These are phyloP conservation scores for Andrena camellia DNA, from an alignment of 2,888 invertebrate species.

Conservation along the genomic window DNA sequence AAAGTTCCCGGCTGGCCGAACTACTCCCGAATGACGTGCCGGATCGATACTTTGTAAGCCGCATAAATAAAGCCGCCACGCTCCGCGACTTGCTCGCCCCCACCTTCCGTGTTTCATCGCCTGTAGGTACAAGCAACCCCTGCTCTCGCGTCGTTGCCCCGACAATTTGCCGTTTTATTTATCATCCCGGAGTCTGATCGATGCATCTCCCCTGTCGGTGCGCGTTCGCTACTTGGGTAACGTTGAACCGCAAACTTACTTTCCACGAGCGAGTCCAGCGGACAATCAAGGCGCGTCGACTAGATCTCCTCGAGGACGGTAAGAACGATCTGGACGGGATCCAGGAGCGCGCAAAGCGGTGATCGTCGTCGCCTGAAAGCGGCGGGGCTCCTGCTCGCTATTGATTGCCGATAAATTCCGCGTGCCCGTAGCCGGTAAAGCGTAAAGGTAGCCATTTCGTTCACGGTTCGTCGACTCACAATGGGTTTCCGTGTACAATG, in stretches of 20 bases:
- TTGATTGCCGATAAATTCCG: slow-evolving; percentile 81
- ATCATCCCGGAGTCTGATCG: slow-evolving; percentile 1
- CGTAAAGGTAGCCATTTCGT: slow-evolving; percentile 79
- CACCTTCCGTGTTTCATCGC: slow-evolving; percentile 54
- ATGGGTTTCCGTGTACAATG: slow-evolving; percentile 77
- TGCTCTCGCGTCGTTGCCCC: not conserved
- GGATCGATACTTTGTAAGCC: slow-evolving; percentile 74
- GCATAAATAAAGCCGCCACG: slow-evolving; percentile 72
- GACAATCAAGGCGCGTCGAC: not conserved
- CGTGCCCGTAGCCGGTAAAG: slow-evolving; percentile 73
- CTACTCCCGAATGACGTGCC: slow-evolving; percentile 73
- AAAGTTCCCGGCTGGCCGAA: slow-evolving; percentile 74
- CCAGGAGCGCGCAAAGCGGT: not conserved
- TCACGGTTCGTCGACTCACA: slow-evolving; percentile 77
- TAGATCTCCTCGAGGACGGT: not conserved
- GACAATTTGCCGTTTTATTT: slow-evolving; percentile 18
- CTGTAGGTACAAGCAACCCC: slow-evolving; percentile 36
- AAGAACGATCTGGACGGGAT: slow-evolving; percentile 11
- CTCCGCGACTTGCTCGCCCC: slow-evolving; percentile 41
- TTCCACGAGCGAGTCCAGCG: not conserved
- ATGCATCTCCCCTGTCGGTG: not conserved
- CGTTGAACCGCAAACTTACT: not conserved
- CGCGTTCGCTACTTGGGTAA: too few relatives aligned
- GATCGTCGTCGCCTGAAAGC: slow-evolving; percentile 14
- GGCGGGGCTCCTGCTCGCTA: slow-evolving; percentile 59